Evolutionary conservation across 2,888 invertebrate species (phyloP).

Genomic region (Ophioninae sp.): DNA sequence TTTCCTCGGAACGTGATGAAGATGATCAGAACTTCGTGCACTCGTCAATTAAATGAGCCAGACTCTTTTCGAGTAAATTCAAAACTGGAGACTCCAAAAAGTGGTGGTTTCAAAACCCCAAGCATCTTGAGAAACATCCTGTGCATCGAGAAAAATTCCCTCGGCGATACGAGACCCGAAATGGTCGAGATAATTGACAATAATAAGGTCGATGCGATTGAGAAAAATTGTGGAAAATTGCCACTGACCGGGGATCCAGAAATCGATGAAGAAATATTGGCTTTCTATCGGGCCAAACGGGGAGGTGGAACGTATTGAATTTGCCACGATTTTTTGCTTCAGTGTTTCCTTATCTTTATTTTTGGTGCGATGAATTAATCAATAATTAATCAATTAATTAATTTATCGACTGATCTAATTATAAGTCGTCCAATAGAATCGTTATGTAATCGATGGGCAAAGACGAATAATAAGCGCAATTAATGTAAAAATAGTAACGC

Average conservation of each 20-base stretch:
- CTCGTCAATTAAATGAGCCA: conserved; percentile 4
- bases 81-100: conserved; percentile 9
- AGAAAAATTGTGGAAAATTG: conserved; percentile 75
- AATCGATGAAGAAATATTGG: conserved; percentile 82
- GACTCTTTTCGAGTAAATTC: not conserved
- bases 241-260: conserved; percentile 82
- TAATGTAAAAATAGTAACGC: not conserved
- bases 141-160: conserved; percentile 29
- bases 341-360: not conserved
- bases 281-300: conserved; percentile 77
- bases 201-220: not conserved
- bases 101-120: conserved; percentile 12
- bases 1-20: conserved; percentile 35
- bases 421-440: not conserved
- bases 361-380: not conserved
- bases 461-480: not conserved
- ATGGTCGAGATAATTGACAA: not conserved
- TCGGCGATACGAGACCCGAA: not conserved
- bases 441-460: not conserved
- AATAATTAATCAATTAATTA: not conserved
- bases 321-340: not conserved
- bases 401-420: not conserved
- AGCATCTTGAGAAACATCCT: conserved; percentile 39
- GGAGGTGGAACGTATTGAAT: conserved; percentile 65
- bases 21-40: conserved; percentile 26